Base-by-base conservation (phyloP, 1,140 invertebrate genomes). In the Campoletis sonorensis region DNA sequence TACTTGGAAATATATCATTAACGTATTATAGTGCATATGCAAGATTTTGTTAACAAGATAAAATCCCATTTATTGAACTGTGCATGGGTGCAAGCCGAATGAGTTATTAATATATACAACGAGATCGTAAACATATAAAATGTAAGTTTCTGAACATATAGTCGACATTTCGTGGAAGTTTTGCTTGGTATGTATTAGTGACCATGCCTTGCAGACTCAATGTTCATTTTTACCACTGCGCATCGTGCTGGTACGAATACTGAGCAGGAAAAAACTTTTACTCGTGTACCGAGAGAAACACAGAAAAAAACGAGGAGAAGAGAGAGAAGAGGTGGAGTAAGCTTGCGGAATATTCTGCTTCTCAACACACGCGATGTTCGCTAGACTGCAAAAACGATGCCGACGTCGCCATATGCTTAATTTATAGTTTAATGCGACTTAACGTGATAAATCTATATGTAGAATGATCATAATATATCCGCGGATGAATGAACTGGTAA, bases 351-450 rank as follows among this genome's bases (percentile, higher is more conserved):
- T 64, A 49, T 72, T 49, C 70, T 72, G 70, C 16, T 72, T 72
- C 70, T 72, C 70, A 72, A 26, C 61, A 72, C 70, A 72, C 70
- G 70, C 70, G 70, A 72, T 72, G 70, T 72, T 75, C 45, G 54
- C 23, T 10, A 58, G 45, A 51, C 45, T 30, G 49, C 45, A 75
- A 75, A 75, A 75, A 75, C 72, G 49, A 75, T 49, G 72, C 72
- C 72, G 72, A 75, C 72, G 72, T 75, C 45, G 49, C 72, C 45
- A 58, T 58, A 49, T 75, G 72, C 45, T 54, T 75, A 75, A 75
- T 75, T 75, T 75, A 75, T 75, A 75, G 72, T 75, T 75, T 49
- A 75, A 75, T 75, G 72, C 49, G 72, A 33, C 49, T 58, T 33
- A 75, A 75, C 49, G 72, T 49, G 72, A 75, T 75, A 75, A 75